Evolutionary conservation across 2,888 invertebrate genomes (phyloP), one percentile per base, ranked within the genome.

Genomic region (Pimpla rufipes): DNA sequence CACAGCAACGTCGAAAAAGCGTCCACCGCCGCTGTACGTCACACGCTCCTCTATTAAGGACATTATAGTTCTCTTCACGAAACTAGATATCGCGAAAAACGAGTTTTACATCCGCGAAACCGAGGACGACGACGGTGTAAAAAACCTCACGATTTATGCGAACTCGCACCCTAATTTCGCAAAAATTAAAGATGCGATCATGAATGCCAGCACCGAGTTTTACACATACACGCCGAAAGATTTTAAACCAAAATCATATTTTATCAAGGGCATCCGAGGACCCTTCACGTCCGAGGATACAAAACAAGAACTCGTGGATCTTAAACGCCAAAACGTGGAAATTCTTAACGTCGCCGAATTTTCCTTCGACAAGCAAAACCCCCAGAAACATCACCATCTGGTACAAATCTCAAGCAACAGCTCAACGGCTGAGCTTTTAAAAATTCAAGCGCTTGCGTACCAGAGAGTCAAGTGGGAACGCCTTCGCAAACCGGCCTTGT

Each of bases 381-480:
- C 50, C 1, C 16, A 21, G 7, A 68, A 18, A 47, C 23, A 67
- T 21, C 67, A 64, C 16, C 55, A 52, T 35, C 6, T 74, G 35
- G 18, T 80, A 0, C 75, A 80, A 47, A 23, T 75, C 0, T 57
- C 75, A 1, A 35, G 18, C n/a, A 21, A 21, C n/a, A 80, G 74
- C 45, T 13, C 50, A 13, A 55, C 52, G 5, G 8, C 45, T 13
- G 50, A 81, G 0, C 50, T 80, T 1, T n/a, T 50, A 2, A 45
- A 70, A 37, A 59, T 59, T 0, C 11, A 29, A 42, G 23, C 37
- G 11, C 35, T 76, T 0, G 21, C 21, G 0, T 68, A 77, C 42
- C 77, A 82, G 50, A 73, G 29, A 67, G 18, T 78, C 6, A 67
- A 8, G 21, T 82, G 78, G 73, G 74, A 82, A 45, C 2, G 10